phyloP scores from a whole-genome alignment of 1,140 invertebrate species.

The Battus philenor region DNA sequence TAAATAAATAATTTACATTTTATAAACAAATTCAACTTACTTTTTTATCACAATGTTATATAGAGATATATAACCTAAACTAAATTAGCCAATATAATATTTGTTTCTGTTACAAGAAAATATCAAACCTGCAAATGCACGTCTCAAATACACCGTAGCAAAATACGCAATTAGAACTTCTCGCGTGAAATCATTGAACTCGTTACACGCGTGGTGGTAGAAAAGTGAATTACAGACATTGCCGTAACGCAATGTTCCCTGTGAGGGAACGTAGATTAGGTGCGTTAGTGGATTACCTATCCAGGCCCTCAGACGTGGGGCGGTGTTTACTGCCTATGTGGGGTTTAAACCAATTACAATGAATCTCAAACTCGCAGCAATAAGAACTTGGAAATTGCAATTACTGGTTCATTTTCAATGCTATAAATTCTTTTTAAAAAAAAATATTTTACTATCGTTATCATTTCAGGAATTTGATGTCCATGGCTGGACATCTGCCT shows the following conservation, averaged over 20 bases:
- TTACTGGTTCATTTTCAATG: not conserved
- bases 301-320: not conserved
- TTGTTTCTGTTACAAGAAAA: too few relatives aligned
- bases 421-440: not conserved
- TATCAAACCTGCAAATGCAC: too few relatives aligned
- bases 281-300: slow-evolving; percentile 7
- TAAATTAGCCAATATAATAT: too few relatives aligned
- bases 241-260: not conserved
- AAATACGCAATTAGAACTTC: too few relatives aligned
- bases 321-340: not conserved
- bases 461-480: too few relatives aligned
- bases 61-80: too few relatives aligned
- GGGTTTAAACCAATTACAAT: not conserved
- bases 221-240: slow-evolving; percentile 1
- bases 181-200: not conserved
- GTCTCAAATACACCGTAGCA: too few relatives aligned
- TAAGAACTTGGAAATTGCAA: not conserved
- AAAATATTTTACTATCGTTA: too few relatives aligned
- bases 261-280: slow-evolving; percentile 6
- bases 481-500: too few relatives aligned
- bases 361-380: not conserved
- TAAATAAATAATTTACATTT: too few relatives aligned
- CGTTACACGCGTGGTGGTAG: not conserved
- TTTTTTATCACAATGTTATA: too few relatives aligned
- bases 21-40: too few relatives aligned